Evolutionary conservation across 1,140 invertebrate species (phyloP), one percentile per base, ranked within the genome.

Genomic region (Drosophila simulans): DNA sequence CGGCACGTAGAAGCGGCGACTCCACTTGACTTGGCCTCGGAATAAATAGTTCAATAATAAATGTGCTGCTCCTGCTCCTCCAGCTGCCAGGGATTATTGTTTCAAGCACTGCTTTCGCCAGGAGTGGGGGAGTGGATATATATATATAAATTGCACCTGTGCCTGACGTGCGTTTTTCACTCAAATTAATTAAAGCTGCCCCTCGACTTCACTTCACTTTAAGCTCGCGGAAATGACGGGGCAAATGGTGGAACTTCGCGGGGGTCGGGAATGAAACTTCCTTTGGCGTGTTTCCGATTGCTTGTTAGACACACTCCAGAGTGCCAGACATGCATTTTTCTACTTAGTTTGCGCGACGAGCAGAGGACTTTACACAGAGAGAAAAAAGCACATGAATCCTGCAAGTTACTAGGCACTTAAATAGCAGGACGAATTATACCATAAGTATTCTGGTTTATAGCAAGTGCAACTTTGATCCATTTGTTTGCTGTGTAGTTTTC

Each of bases 21-120:
- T 63, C 65, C 78, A 80, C 78, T 81, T 71, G 71, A 81, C 77
- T 76, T 66, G 66, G 54, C 73, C 63, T 43, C 45, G 45, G 55
- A 82, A 72, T 82, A 71, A 82, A 72, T 82, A 71, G 77, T 83
- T 86, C 84, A 83, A 88, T 89, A 89, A 91, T 91, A 89, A 91
- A 91, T 91, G 84, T 39, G 56, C 59, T 8, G 35, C 59, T 73
- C 10, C 37, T 39, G 17, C 42, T 45, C 58, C 88, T 91, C 84
- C 58, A 83, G 90, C 85, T 77, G 76, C 86, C 79, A 39, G 78
- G 84, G 84, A 86, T 91, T 91, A 91, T 82, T 77, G 82, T 90
- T 91, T 80, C 84, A 75, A 82, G 79, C 51, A 46, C 56, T 68
- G 68, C 35, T 37, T 59, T 49, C 13, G 20, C 5, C 4, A 20